phyloP scores from a whole-genome alignment of 2,888 invertebrate genomes.

The Orthonychiurus folsomi region DNA sequence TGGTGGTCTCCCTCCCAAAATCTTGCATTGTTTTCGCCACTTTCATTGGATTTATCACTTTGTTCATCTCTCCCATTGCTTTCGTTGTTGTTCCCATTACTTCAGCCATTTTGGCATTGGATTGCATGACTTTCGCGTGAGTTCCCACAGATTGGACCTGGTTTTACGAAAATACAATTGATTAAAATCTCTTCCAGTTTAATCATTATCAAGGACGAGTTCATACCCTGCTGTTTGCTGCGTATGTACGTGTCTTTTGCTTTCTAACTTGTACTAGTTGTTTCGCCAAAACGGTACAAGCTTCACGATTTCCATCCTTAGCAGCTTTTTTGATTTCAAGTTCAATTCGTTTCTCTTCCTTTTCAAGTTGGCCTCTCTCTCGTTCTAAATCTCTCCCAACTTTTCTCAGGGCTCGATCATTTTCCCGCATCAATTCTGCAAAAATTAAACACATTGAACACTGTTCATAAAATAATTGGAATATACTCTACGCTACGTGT shows the following conservation, averaged over 20 bases:
- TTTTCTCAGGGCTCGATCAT: slow-evolving; percentile 69
- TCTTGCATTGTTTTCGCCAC: slow-evolving; percentile 72
- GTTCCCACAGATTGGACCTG: slow-evolving; percentile 63
- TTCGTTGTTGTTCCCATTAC: slow-evolving; percentile 67
- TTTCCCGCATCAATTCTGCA: slow-evolving; percentile 72
- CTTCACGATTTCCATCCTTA: slow-evolving; percentile 76
- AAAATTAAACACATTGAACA: too few species aligned
- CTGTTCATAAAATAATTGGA: slow-evolving; percentile 3
- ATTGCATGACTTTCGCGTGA: slow-evolving; percentile 81
- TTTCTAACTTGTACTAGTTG: slow-evolving; percentile 79
- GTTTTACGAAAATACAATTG: not conserved
- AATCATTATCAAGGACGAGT: not conserved
- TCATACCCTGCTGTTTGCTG: slow-evolving; percentile 67
- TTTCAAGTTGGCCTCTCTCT: slow-evolving; percentile 69
- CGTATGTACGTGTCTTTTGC: slow-evolving; percentile 72
- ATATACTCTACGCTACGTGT: not conserved
- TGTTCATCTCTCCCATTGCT: slow-evolving; percentile 82
- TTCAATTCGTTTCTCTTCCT: slow-evolving; percentile 85
- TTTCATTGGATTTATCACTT: slow-evolving; percentile 73
- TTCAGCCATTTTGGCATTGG: slow-evolving; percentile 74
- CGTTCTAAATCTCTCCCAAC: slow-evolving; percentile 75
- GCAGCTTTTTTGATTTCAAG: slow-evolving; percentile 82
- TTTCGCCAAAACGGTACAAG: slow-evolving; percentile 72
- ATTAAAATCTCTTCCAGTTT: not conserved
- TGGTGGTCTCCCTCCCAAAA: slow-evolving; percentile 72